phyloP scores from a whole-genome alignment of 2,888 invertebrate genomes.

The Lycia hirtaria region DNA sequence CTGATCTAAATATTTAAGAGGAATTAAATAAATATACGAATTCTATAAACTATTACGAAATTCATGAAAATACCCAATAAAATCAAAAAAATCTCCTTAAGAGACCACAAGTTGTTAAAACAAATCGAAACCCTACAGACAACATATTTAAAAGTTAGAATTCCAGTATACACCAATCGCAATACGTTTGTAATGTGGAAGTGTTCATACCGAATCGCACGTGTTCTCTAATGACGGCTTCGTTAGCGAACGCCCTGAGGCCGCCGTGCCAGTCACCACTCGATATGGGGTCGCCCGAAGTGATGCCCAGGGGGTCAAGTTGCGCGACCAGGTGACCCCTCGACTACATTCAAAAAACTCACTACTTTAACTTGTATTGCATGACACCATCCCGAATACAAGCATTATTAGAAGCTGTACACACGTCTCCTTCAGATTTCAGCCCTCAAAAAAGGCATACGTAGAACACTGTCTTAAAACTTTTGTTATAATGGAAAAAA shows the following conservation, averaged over 20 bases:
- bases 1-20: background rate
- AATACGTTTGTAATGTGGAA: constrained; percentile 48
- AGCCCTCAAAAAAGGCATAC: constrained; percentile 7
- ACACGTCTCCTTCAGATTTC: background rate
- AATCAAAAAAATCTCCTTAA: too few species aligned
- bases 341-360: constrained; percentile 85
- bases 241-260: constrained; percentile 80
- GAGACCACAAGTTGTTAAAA: too few species aligned
- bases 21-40: background rate
- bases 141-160: constrained; percentile 45
- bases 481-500: constrained; percentile 10
- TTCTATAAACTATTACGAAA: background rate
- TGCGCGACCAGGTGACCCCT: constrained; percentile 97
- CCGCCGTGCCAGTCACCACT: constrained; percentile 81
- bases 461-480: background rate
- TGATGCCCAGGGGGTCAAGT: constrained; percentile 96
- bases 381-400: constrained; percentile 24
- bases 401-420: constrained; percentile 14
- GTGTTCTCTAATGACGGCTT: constrained; percentile 82
- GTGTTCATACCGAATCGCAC: constrained; percentile 82
- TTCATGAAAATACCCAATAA: too few species aligned
- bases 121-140: background rate
- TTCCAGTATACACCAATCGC: constrained; percentile 62
- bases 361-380: constrained; percentile 44
- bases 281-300: constrained; percentile 87